phyloP scores from a whole-genome alignment of 2,888 invertebrate species.

The Hoplodrina ambigua region DNA sequence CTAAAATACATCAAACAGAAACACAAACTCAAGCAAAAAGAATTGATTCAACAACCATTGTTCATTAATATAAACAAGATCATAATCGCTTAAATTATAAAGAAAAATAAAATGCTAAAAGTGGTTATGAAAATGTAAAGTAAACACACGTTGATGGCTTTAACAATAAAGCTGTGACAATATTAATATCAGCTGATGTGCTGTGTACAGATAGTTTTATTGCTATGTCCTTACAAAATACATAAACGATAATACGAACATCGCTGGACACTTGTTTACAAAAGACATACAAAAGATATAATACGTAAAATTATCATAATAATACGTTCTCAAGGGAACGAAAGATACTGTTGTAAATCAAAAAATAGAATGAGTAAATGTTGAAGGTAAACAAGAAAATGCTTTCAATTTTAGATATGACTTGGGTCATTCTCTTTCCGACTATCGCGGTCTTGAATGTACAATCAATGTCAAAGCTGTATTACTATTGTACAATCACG shows the following conservation, averaged over 20 bases:
- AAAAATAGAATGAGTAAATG: conserved; percentile 23
- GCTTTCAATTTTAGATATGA: conserved; percentile 35
- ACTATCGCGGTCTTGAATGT: conserved; percentile 11
- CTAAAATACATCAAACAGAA: conserved; percentile 15
- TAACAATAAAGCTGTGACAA: conserved; percentile 43
- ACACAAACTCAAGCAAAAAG: background rate
- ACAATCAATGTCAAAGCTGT: conserved; percentile 28
- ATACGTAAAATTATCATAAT: conserved; percentile 48
- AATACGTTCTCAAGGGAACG: conserved; percentile 43
- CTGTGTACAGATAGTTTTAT: conserved; percentile 33
- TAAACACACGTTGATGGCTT: conserved; percentile 31
- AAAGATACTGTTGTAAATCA: conserved; percentile 28
- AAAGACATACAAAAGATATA: conserved; percentile 40
- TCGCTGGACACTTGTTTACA: conserved; percentile 43
- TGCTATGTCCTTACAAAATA: conserved; percentile 48
- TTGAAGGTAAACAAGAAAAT: conserved; percentile 33
- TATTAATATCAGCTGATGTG: conserved; percentile 46
- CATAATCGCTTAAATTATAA: conserved; percentile 11
- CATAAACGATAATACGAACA: conserved; percentile 38
- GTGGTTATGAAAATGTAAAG: conserved; percentile 37
- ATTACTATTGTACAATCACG: conserved; percentile 32
- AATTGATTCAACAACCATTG: conserved; percentile 9
- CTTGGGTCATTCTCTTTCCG: conserved; percentile 8
- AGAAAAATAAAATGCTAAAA: conserved; percentile 38
- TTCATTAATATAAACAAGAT: conserved; percentile 14